phyloP scores from a whole-genome alignment of 2,888 invertebrate genomes.

The Aporophyla nigra region DNA sequence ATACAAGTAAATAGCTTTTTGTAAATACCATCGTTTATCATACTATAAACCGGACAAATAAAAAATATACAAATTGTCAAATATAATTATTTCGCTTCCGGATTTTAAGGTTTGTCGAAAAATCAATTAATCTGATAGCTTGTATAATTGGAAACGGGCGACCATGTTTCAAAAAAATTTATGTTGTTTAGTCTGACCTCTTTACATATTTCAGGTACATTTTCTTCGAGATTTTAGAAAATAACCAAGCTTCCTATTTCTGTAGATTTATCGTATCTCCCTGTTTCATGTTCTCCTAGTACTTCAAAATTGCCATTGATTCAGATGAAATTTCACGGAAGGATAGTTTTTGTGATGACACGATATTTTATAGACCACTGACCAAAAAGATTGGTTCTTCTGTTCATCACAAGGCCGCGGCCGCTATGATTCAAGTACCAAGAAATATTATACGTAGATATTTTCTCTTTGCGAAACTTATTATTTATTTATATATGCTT shows the following conservation, averaged over 20 bases:
- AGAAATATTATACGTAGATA: not conserved
- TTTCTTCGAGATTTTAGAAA: not conserved
- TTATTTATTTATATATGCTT: too few species aligned
- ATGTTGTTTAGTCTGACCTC: not conserved
- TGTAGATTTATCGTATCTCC: not conserved
- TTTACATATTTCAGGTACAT: not conserved
- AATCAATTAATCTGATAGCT: slow-evolving; percentile 45
- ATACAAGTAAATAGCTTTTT: slow-evolving; percentile 53
- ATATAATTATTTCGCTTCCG: slow-evolving; percentile 28
- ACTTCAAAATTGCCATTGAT: not conserved
- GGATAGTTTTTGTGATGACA: slow-evolving; percentile 20
- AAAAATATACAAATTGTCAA: slow-evolving; percentile 42
- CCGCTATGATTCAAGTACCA: not conserved
- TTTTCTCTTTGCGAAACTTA: not conserved
- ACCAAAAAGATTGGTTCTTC: not conserved
- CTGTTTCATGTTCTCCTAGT: slow-evolving; percentile 17
- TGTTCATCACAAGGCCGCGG: not conserved
- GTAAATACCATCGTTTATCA: slow-evolving; percentile 57
- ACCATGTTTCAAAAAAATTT: slow-evolving; percentile 26
- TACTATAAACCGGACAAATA: slow-evolving; percentile 38
- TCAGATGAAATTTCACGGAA: slow-evolving; percentile 36
- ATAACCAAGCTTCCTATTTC: not conserved
- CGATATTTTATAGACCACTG: slow-evolving; percentile 22
- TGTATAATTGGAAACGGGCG: slow-evolving; percentile 41
- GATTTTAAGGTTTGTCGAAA: slow-evolving; percentile 36